phyloP scores from a whole-genome alignment of 53 echinoderm and acorn worm species.

The Echinometra lucunter region DNA sequence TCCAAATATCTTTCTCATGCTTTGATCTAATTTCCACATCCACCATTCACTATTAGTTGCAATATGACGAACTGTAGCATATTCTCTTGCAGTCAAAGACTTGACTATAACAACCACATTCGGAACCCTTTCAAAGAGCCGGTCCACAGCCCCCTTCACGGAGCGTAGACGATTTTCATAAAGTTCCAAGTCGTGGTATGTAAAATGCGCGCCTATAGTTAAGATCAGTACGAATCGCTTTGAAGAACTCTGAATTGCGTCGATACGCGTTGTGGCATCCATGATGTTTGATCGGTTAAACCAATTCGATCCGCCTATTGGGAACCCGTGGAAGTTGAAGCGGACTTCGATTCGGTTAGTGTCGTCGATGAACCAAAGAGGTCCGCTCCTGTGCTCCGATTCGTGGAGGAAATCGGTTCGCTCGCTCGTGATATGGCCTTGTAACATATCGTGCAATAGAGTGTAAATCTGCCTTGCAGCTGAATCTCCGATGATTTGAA shows the following conservation, averaged over 20 bases:
- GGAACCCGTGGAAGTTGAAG: constrained; percentile 63
- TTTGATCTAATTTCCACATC: constrained; percentile 59
- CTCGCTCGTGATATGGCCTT: constrained; percentile 37
- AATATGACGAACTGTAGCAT: neutral
- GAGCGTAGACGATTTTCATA: constrained; percentile 42
- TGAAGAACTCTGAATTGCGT: neutral
- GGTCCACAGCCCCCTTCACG: constrained; percentile 38
- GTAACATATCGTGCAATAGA: neutral
- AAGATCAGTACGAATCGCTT: neutral
- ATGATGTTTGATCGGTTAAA: constrained; percentile 50
- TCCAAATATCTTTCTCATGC: constrained; percentile 43
- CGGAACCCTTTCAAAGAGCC: constrained; percentile 47
- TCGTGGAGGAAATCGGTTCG: constrained; percentile 53
- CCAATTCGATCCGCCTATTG: constrained; percentile 63
- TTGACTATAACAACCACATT: constrained; percentile 42
- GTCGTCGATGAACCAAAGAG: constrained; percentile 32
- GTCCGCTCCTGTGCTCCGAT: constrained; percentile 61
- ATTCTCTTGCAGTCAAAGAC: constrained; percentile 54
- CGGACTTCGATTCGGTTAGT: constrained; percentile 40
- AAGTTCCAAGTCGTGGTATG: constrained; percentile 50
- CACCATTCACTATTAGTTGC: constrained; percentile 59
- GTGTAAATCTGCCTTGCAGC: constrained; percentile 41
- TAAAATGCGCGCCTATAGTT: constrained; percentile 63
- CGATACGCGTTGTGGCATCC: constrained; percentile 52
- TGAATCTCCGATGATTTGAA: constrained; percentile 65